Conservation (phyloP, 2,113 vertebrate genomes). For the Cyanoramphus novaezelandiae region DNA sequence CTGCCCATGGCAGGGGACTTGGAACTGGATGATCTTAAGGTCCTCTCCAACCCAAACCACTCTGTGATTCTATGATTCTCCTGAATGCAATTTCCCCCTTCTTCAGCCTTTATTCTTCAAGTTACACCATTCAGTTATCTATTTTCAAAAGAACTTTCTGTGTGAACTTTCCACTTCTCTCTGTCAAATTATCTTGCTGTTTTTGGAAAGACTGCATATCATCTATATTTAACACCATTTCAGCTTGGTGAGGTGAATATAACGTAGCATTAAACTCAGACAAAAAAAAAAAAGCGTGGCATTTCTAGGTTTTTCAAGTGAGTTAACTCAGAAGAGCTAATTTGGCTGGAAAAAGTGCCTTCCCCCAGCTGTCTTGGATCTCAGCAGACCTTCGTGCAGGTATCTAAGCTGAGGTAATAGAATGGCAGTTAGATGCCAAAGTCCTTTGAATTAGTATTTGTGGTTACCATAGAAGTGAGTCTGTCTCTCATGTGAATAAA, state of each 20-base stretch:
- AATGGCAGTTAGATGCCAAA: slow-evolving; percentile 16
- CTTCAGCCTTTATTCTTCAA: background rate
- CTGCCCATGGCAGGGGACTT: background rate
- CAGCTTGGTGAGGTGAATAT: slow-evolving; percentile 53
- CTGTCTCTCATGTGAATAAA: slow-evolving; percentile 7
- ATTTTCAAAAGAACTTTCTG: slow-evolving; percentile 12
- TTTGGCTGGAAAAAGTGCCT: slow-evolving; percentile 36
- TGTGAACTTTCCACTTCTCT: slow-evolving; percentile 42
- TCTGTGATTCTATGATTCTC: background rate
- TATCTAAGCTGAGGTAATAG: background rate
- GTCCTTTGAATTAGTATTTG: slow-evolving; percentile 11
- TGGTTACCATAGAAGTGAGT: background rate
- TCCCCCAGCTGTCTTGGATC: background rate
- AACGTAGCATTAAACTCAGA: slow-evolving; percentile 56
- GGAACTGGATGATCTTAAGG: background rate
- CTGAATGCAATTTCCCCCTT: background rate
- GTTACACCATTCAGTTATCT: background rate
- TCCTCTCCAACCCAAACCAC: background rate
- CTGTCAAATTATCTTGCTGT: slow-evolving; percentile 46
- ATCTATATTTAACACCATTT: slow-evolving; percentile 62
- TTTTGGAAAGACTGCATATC: slow-evolving; percentile 49
- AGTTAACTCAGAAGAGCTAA: slow-evolving; percentile 39
- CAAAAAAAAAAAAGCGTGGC: slow-evolving; percentile 47
- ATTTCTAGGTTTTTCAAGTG: slow-evolving; percentile 56
- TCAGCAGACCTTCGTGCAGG: background rate